Evolutionary conservation across 2,113 vertebrate genomes (phyloP).

Genomic region (Carlito syrichta): DNA sequence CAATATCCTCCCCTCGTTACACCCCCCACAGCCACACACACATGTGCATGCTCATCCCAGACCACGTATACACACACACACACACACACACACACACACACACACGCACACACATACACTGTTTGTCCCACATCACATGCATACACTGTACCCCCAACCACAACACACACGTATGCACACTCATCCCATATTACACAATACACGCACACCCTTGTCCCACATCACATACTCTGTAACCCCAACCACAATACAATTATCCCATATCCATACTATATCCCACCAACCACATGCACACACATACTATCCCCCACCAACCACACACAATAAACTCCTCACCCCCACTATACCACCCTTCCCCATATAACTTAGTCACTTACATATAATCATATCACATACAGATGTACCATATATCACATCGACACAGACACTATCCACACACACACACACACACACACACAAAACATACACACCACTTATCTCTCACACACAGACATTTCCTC

Average conservation of each 20-base stretch:
- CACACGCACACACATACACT: background rate
- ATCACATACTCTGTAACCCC: too few species aligned
- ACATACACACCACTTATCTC: background rate
- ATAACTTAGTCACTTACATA: background rate
- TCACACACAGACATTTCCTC: background rate
- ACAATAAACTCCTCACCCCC: background rate
- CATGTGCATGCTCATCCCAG: too few species aligned
- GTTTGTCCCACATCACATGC: background rate
- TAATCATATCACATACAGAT: background rate
- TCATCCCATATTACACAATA: too few species aligned
- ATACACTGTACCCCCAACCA: background rate
- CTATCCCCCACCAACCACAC: too few species aligned
- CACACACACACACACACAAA: background rate
- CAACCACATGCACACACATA: too few species aligned
- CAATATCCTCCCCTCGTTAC: too few species aligned
- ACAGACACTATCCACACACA: background rate
- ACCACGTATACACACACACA: too few species aligned
- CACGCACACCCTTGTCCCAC: too few species aligned
- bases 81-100: background rate
- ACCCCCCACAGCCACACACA: too few species aligned
- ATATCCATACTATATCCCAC: too few species aligned
- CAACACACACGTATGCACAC: too few species aligned
- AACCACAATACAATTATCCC: too few species aligned
- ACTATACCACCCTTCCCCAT: background rate
- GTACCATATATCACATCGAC: background rate